phyloP scores from a whole-genome alignment of 2,113 vertebrate genomes.

The Antechinus flavipes region DNA sequence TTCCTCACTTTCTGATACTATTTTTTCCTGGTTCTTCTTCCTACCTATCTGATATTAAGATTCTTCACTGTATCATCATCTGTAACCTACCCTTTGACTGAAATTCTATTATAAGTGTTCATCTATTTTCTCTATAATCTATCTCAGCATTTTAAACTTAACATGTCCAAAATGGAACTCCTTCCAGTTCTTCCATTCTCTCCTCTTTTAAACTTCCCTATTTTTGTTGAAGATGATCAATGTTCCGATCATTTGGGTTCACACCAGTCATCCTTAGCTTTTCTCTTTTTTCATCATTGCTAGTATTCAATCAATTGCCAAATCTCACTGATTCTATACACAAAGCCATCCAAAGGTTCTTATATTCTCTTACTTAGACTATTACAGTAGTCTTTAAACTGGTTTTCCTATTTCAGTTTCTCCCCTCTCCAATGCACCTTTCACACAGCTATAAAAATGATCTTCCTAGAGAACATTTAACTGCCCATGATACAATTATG shows the following conservation, averaged over 20 bases:
- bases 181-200: not conserved
- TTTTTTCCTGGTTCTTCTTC: not conserved
- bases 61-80: not conserved
- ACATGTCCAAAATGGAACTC: constrained; percentile 10
- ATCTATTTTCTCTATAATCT: not conserved
- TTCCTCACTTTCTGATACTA: not conserved
- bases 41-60: not conserved
- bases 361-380: not conserved
- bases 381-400: not conserved
- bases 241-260: not conserved
- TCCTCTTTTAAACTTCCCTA: not conserved
- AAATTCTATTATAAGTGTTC: not conserved
- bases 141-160: not conserved
- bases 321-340: not conserved
- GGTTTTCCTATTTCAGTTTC: constrained; percentile 2
- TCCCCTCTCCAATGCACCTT: not conserved
- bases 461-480: constrained; percentile 4
- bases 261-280: not conserved
- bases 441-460: not conserved
- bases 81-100: not conserved
- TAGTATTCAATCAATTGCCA: not conserved
- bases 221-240: not conserved
- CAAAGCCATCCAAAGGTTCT: not conserved
- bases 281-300: not conserved
- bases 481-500: not conserved